A percentile compares a stretch with the other conserved stretches of the same genome.
These are phyloP conservation scores for Silvanus unidentatus DNA, from an alignment of 2,888 invertebrate genomes.

Conservation along the genomic window DNA sequence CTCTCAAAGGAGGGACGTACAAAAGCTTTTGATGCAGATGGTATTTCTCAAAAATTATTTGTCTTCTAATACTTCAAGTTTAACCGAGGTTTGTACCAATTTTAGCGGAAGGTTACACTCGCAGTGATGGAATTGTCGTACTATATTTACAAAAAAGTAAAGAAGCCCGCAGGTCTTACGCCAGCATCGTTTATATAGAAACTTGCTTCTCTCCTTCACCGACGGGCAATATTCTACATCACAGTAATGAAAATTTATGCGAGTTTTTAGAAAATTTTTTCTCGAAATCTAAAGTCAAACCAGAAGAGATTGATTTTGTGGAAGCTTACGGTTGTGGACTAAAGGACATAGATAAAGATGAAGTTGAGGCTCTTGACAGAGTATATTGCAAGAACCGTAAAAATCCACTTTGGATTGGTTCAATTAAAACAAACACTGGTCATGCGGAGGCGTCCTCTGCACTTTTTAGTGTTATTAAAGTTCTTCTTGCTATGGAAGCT, in stretches of 20 bases:
- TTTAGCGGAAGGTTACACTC: constrained; percentile 70
- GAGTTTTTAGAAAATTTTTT: constrained; percentile 54
- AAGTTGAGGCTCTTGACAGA: constrained; percentile 85
- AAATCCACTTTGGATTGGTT: constrained; percentile 80
- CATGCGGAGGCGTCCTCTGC: constrained; percentile 91
- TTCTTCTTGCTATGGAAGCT: constrained; percentile 86
- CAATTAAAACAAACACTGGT: constrained; percentile 96
- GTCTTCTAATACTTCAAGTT: too few species aligned
- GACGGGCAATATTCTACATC: constrained; percentile 36
- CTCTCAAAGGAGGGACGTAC: constrained; percentile 57
- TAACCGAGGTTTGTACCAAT: too few species aligned
- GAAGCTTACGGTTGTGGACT: constrained; percentile 42
- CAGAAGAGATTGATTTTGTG: constrained; percentile 40
- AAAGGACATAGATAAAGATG: constrained; percentile 54
- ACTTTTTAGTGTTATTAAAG: constrained; percentile 82
- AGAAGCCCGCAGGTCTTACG: constrained; percentile 50
- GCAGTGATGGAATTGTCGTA: constrained; percentile 75
- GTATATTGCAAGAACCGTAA: constrained; percentile 78
- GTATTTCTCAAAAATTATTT: too few species aligned
- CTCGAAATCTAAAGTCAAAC: constrained; percentile 44
- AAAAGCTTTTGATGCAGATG: constrained; percentile 59
- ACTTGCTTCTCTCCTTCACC: constrained; percentile 55
- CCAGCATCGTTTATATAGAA: constrained; percentile 52
- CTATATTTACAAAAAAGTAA: constrained; percentile 65
- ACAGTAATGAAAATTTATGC: constrained; percentile 41